Base-by-base conservation (phyloP, 2,888 invertebrate genomes). In the Spialia ferax region DNA sequence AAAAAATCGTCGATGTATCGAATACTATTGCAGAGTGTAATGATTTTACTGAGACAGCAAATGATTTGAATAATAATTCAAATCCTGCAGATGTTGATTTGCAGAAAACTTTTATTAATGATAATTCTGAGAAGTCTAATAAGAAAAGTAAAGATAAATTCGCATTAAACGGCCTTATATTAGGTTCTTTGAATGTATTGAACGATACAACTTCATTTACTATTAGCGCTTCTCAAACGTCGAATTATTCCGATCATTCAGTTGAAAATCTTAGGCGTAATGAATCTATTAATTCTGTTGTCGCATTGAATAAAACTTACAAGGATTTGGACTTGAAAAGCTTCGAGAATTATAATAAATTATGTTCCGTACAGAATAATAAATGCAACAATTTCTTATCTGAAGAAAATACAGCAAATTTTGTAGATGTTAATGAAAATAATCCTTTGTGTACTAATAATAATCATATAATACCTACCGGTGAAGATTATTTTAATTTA, bases 271-370 rank as follows among this genome's bases (percentile, higher is more conserved):
- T 77, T 8, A 77, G 74, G 32, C 75, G 76, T 5, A 72, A 79
- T 1, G 75, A 76, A 50, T 91, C 91, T 0, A 65, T 75, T 23
- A 77, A 76, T 20, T 89, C 91, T 0, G 81, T 89, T 0, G 68
- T 70, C 0, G 85, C 89, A 0, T 72, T 89, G 18, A 81, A 77
- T 54, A 87, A 86, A 69, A 83, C 81, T 0, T 92, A 89, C 56
- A 89, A 85, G 74, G 84, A 92, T 70, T 73, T 92, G 35, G 92
- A 92, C 52, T 67, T 69, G 5, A 83, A 84, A 61, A 90, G 89
- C 72, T 83, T 81, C 69, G 82, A 82, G 70, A 80, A 78, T 60
- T 26, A 57, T 3, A n/a, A 20, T 18, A 66, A 60, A 38, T 42
- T 60, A 26, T 29, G 26, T 42, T 15, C 38, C 3, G 13, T 15